Conservation (phyloP, 2,113 vertebrate species). For the Charadrius vociferus region DNA sequence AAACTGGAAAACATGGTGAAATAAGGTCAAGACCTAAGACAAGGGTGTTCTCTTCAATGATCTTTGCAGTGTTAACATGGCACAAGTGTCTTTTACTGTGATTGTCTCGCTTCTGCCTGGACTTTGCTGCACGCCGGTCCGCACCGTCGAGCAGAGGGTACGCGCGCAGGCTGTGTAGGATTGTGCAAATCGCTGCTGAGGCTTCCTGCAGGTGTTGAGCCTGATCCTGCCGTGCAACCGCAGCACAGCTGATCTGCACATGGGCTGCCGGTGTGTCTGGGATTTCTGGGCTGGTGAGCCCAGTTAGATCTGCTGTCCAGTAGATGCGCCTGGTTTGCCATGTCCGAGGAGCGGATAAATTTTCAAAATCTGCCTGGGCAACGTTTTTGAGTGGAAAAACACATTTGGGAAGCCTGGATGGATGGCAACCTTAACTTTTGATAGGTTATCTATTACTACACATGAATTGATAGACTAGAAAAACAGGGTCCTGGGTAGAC, state of each 20-base stretch:
- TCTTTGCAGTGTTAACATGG: neutral
- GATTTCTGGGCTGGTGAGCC: neutral
- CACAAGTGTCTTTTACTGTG: neutral
- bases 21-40: neutral
- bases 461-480: neutral
- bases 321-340: neutral
- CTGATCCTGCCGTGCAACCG: neutral
- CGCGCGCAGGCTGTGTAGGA: neutral
- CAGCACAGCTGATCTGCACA: fast-evolving
- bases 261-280: neutral
- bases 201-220: neutral
- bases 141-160: neutral
- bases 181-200: neutral
- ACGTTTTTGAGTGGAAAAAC: fast-evolving
- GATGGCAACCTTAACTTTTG: neutral
- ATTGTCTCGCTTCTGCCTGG: neutral
- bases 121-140: neutral
- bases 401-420: neutral
- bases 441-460: neutral
- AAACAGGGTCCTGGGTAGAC: neutral
- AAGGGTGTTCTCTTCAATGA: neutral
- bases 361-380: neutral
- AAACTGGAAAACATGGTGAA: neutral
- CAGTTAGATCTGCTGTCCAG: neutral
- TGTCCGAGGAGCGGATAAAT: neutral